These are phyloP conservation scores for Abscondita cerata DNA, from an alignment of 2,888 invertebrate species.

Conservation along the genomic window DNA sequence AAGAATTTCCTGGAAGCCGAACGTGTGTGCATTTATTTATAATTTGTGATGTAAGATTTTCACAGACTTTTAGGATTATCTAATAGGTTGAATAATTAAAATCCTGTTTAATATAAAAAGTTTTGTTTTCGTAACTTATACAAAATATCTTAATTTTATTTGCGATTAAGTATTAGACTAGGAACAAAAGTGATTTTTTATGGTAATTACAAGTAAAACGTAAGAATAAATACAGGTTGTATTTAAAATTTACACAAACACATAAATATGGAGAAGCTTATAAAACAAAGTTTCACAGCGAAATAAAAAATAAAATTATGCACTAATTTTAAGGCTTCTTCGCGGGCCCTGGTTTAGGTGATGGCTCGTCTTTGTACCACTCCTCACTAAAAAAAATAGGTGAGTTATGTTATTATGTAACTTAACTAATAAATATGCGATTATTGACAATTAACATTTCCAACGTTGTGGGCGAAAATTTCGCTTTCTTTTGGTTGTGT, in stretches of 20 bases:
- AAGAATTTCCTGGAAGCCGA: neutral
- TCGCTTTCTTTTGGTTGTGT: neutral
- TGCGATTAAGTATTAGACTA: neutral
- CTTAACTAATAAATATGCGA: too few relatives aligned
- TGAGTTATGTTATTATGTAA: too few relatives aligned
- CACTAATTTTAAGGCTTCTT: conserved; percentile 42
- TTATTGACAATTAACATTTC: too few relatives aligned
- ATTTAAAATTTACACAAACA: conserved; percentile 7
- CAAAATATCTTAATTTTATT: neutral
- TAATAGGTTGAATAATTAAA: too few relatives aligned
- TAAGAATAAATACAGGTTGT: neutral
- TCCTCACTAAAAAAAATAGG: conserved; percentile 70
- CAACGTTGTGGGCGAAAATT: neutral
- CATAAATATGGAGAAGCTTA: conserved; percentile 3
- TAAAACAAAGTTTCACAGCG: conserved; percentile 12
- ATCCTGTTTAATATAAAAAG: too few relatives aligned
- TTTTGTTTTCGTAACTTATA: neutral
- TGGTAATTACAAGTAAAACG: too few relatives aligned
- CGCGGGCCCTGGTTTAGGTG: conserved; percentile 56
- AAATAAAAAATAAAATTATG: neutral
- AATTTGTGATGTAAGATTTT: conserved; percentile 12
- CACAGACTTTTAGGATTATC: neutral
- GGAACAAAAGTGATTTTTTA: too few relatives aligned
- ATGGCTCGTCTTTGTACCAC: conserved; percentile 87
- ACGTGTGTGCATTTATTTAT: neutral